Evolutionary conservation across 2,888 invertebrate species (phyloP).

Genomic region (Lithodes maja): DNA sequence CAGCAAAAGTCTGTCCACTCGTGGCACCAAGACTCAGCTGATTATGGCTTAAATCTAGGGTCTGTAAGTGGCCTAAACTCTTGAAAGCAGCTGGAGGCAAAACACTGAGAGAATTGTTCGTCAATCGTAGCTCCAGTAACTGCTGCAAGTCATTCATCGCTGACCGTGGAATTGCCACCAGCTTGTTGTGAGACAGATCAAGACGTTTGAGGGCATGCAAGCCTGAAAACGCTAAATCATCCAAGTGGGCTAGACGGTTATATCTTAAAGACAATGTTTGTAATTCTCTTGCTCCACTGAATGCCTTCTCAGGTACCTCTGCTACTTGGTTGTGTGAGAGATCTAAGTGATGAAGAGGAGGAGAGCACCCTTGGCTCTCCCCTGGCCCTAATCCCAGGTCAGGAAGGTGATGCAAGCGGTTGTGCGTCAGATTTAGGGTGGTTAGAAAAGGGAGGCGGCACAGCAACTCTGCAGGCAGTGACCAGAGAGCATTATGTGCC

Average conservation of each 20-base stretch:
- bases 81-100: slow-evolving; percentile 89
- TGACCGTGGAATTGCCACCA: slow-evolving; percentile 87
- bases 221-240: slow-evolving; percentile 84
- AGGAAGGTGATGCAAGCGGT: slow-evolving; percentile 73
- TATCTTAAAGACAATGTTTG: slow-evolving; percentile 91
- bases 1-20: slow-evolving; percentile 86
- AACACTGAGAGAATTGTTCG: slow-evolving; percentile 92
- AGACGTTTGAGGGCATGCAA: slow-evolving; percentile 86
- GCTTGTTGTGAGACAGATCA: slow-evolving; percentile 89
- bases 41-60: slow-evolving; percentile 89
- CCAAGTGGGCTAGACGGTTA: slow-evolving; percentile 88
- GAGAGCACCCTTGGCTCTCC: slow-evolving; percentile 29
- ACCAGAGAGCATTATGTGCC: slow-evolving; percentile 71
- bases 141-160: slow-evolving; percentile 79
- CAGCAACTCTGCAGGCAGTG: slow-evolving; percentile 71
- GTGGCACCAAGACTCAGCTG: slow-evolving; percentile 79
- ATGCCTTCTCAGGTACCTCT: slow-evolving; percentile 58
- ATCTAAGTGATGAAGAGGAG: slow-evolving; percentile 64
- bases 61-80: slow-evolving; percentile 86
- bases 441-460: slow-evolving; percentile 71
- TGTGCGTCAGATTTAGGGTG: slow-evolving; percentile 73
- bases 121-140: slow-evolving; percentile 89
- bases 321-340: slow-evolving; percentile 67
- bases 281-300: slow-evolving; percentile 79
- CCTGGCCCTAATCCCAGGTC: slow-evolving; percentile 70